Conservation (phyloP, 2,888 invertebrate genomes). For the Venusia cambrica region DNA sequence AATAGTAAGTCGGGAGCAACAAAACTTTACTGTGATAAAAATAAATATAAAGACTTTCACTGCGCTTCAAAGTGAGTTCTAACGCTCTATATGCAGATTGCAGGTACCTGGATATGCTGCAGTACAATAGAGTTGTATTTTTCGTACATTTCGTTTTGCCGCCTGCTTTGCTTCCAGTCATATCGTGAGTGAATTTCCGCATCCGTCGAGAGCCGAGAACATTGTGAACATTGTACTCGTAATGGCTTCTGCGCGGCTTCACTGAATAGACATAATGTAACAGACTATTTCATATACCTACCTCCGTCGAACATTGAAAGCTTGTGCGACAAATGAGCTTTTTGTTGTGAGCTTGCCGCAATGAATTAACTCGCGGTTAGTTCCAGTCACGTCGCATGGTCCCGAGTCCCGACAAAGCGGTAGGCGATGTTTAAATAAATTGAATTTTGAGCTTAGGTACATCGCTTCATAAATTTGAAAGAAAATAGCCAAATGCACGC, state of each 20-base stretch:
- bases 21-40: no score
- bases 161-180: conserved; percentile 43
- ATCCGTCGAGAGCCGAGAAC: conserved; percentile 49
- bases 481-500: no score
- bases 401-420: no score
- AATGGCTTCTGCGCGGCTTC: conserved; percentile 43
- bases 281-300: conserved; percentile 42
- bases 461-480: no score
- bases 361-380: conserved; percentile 11
- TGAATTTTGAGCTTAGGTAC: no score
- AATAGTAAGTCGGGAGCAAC: no score
- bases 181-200: conserved; percentile 65
- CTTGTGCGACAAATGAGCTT: conserved; percentile 31
- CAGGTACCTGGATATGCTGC: conserved; percentile 4
- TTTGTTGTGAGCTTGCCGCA: conserved; percentile 24
- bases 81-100: neutral
- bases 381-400: no score
- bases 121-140: conserved; percentile 11
- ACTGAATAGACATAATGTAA: conserved; percentile 51
- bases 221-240: conserved; percentile 53
- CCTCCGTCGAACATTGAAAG: conserved; percentile 36
- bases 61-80: no score
- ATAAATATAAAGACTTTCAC: no score
- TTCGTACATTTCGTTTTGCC: conserved; percentile 44
- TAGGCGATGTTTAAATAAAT: no score